Conservation (phyloP, 2,797 vertebrate genomes). For the Chloroceryle inda region DNA sequence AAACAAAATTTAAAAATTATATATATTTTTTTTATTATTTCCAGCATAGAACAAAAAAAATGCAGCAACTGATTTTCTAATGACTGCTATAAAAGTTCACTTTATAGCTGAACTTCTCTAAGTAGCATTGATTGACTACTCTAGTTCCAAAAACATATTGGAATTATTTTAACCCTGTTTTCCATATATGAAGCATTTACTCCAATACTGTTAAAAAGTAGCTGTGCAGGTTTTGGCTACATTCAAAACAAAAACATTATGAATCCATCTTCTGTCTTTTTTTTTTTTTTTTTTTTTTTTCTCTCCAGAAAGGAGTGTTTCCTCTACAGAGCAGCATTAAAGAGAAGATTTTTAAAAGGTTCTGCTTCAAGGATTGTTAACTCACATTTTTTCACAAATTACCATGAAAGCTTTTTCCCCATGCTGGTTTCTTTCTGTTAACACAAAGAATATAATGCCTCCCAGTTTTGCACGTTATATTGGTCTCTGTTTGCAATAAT, state of each 20-base stretch:
- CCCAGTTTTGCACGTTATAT: conserved; percentile 1
- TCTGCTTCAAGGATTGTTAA: conserved; percentile 70
- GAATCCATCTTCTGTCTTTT: neutral
- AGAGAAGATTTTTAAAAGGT: conserved; percentile 31
- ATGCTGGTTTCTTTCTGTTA: conserved; percentile 29
- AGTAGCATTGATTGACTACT: neutral
- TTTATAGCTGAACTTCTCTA: neutral
- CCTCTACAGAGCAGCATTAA: neutral
- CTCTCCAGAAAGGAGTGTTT: neutral
- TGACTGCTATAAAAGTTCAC: neutral
- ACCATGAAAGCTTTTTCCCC: conserved; percentile 20
- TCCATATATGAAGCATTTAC: neutral
- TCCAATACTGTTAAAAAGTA: neutral
- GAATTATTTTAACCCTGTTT: conserved; percentile 5
- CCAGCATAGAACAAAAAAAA: neutral
- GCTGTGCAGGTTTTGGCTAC: neutral
- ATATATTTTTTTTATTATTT: neutral
- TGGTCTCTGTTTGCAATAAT: conserved; percentile 23
- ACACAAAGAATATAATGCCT: neutral
- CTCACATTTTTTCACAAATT: conserved; percentile 39
- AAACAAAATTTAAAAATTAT: neutral
- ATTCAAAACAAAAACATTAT: neutral
- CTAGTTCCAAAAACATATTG: neutral
- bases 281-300: neutral
- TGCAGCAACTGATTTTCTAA: neutral